Base-by-base conservation (phyloP, 1,140 invertebrate species). In the Drosophila parvula region DNA sequence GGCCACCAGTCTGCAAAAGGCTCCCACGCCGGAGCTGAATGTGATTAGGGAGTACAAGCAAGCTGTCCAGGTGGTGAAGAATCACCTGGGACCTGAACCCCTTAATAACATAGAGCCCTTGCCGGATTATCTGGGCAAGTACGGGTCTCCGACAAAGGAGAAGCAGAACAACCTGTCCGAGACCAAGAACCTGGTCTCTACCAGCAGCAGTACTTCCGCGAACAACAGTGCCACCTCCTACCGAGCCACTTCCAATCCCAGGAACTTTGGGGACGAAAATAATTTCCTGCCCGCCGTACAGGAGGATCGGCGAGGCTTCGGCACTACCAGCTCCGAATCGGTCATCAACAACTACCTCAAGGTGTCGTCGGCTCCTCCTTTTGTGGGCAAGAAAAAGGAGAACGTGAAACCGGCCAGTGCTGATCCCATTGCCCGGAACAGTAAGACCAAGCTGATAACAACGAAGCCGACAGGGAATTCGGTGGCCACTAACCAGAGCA, bases 271-370 rank as follows among this genome's bases (percentile, higher is more conserved):
- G 0, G 75, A 58, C 1, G 84, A 88, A n/a, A 88, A 81, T 14
- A 88, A 88, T 12, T 84, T 88, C 18, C 27, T 88, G 38, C 84
- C 84, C 2, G 45, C 58, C 8, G 58, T 82, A 22, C 80, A 76
- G 18, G 84, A 79, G 4, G 80, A 84, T 22, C 68, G 78, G 16
- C 48, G 78, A 5, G 5, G 30, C 12, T 71, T 50, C 5, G 51
- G 18, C 1, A 41, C 18, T 14, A 48, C 18, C 38, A 84, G 62
- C 34, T 63, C 84, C 6, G 90, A 91, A 10, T 43, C 88, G 0
- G 91, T 92, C 4, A 92, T 92, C 2, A 92, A 75, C 48, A 92
- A 92, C 40, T 92, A 92, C 51, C 55, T 92, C 5, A 92, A 89
- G 47, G 73, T 88, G 32, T 57, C 75, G 41, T 47, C 79, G 5